phyloP scores from a whole-genome alignment of 1,140 invertebrate genomes.

The Drosophila pallidifrons region DNA sequence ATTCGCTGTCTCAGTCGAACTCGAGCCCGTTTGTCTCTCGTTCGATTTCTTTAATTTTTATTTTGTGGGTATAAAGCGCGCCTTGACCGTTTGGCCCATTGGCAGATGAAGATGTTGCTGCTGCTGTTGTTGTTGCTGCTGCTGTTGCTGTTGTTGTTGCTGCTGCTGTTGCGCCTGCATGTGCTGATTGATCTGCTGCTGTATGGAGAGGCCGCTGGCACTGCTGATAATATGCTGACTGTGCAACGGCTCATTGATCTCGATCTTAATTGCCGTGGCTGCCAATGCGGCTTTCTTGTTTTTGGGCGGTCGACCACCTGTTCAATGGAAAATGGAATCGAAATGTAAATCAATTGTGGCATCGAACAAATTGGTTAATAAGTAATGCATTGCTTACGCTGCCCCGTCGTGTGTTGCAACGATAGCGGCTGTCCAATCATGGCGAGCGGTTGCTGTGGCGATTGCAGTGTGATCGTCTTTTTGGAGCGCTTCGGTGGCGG shows the following conservation, averaged over 20 bases:
- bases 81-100: slow-evolving; percentile 76
- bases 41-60: slow-evolving; percentile 45
- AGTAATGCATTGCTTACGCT: slow-evolving; percentile 63
- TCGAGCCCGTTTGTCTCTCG: slow-evolving; percentile 1
- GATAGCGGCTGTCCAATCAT: slow-evolving; percentile 79
- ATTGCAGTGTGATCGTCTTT: slow-evolving; percentile 72
- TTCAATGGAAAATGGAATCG: background rate
- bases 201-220: slow-evolving; percentile 80
- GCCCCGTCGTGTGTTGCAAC: slow-evolving; percentile 77
- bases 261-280: slow-evolving; percentile 78
- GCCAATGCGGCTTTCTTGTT: slow-evolving; percentile 76
- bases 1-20: slow-evolving; percentile 6
- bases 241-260: slow-evolving; percentile 80
- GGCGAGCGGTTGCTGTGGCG: slow-evolving; percentile 75
- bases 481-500: slow-evolving; percentile 84
- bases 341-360: background rate
- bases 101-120: slow-evolving; percentile 70
- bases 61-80: slow-evolving; percentile 83
- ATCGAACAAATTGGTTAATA: no score
- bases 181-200: slow-evolving; percentile 82
- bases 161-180: slow-evolving; percentile 80
- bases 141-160: slow-evolving; percentile 64
- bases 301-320: slow-evolving; percentile 80
- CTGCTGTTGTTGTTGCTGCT: slow-evolving; percentile 59
- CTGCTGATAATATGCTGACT: slow-evolving; percentile 82